Evolutionary conservation across 2,797 vertebrate species (phyloP), one percentile per base, ranked within the genome.

Genomic region (Cuculus canorus): DNA sequence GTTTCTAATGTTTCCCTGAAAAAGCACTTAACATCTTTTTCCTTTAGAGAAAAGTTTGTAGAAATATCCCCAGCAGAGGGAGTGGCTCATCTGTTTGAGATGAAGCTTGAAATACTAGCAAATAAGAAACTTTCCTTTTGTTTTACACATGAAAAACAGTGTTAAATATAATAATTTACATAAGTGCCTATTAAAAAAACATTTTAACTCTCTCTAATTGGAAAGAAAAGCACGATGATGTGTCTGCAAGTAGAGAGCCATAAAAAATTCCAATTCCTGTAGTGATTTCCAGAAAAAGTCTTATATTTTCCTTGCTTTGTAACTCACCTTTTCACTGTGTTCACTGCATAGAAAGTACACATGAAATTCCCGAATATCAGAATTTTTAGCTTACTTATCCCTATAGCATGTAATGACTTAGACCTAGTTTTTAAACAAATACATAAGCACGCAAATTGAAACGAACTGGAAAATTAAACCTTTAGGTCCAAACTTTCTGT

Each of bases 41-140:
- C 35, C 37, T 71, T 88, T 88, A 66, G 47, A 75, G 41, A 85
- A 17, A 32, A 92, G 78, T 88, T 84, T 83, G 47, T 24, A 78
- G 82, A 90, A 91, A 82, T 83, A 88, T 95, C 88, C 91, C 94
- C 93, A 92, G 79, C 73, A 96, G 95, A 97, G 95, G 94, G 91
- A 96, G 94, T 84, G 70, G 68, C 81, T 96, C 73, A 61, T 94
- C 90, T 79, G 79, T 86, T 77, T 78, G 22, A 53, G 56, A 65
- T 28, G 82, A 88, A 93, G 75, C 70, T 60, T 79, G 69, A 48
- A 86, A 95, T 61, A 69, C 66, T 45, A 92, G 19, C 17, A 23
- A 90, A 93, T 63, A n/a, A 11, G 86, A 63, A 53, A 57, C 85
- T 90, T 90, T 60, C 59, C 25, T 88, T 91, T 79, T 78, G 14